Base-by-base conservation (phyloP, 2,888 invertebrate species). In the Epirrhoe tristata region DNA sequence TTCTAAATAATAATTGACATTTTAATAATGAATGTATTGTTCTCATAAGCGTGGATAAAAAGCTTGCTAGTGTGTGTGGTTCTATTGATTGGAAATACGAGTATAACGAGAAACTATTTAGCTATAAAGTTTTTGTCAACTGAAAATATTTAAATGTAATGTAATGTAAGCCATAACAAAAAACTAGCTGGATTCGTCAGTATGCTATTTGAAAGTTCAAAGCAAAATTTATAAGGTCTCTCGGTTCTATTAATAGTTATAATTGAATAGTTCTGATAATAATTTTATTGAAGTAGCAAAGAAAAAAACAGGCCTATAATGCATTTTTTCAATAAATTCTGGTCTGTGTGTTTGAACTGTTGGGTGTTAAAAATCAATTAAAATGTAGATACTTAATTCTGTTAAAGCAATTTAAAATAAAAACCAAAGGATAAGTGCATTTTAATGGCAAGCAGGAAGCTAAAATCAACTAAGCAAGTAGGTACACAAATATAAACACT, bases 1-100 rank as follows among this genome's bases (percentile, higher is more conserved):
- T 70, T 60, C 64, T 68, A 69, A 67, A 66, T 62, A 64, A 50
- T 61, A 63, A 70, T 64, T 51, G 43, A 54, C 51, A 62, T 69
- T 66, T 17, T 63, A 58, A 53, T 63, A 53, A 46, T 55, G 17
- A 55, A 56, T 58, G 46, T 32, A 64, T 64, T 64, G 64, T 58
- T 64, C 58, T 54, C 17, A 53, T 63, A 52, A 46, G 14, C 32
- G 51, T 5, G 7, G 56, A 50, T 56, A 50, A 36, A 32, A n/a
- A 53, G 14, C 34, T 1, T 56, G 17, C 56, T 36, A n/a, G n/a
- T n/a, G n/a, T n/a, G n/a, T n/a, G 36, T 32, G 31, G 32, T 52
- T 57, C 36, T 62, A 12, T 14, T 4, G 24, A 24, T 17, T 59
- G 6, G n/a, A 39, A 59, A 48, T 48, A n/a, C n/a, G n/a, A n/a